phyloP scores from a whole-genome alignment of 2,113 vertebrate species.

The Amphilophus citrinellus region DNA sequence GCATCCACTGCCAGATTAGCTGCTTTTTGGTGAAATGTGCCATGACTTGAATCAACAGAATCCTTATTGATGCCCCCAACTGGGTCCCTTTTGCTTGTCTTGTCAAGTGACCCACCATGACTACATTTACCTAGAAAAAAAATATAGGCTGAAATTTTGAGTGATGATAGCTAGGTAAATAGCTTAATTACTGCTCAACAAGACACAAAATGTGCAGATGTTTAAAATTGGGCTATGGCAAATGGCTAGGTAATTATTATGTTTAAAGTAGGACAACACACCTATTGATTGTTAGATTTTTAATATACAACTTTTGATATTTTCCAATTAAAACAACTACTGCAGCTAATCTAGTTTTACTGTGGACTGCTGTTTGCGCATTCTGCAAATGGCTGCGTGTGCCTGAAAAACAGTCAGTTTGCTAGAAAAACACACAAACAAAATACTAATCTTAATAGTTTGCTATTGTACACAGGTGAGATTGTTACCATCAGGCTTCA shows the following conservation, averaged over 20 bases:
- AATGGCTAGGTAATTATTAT: background rate
- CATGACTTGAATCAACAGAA: conserved; percentile 6
- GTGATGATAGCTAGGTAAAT: fast-evolving
- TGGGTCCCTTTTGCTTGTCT: conserved; percentile 53
- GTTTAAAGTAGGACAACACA: background rate
- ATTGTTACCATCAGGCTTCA: background rate
- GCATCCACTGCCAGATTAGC: conserved; percentile 66
- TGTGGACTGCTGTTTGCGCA: no score
- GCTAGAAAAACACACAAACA: no score
- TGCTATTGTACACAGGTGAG: background rate
- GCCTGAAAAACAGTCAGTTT: no score
- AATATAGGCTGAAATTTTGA: background rate
- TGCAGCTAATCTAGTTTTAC: no score
- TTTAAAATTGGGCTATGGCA: fast-evolving
- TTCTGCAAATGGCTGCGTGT: no score
- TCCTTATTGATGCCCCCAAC: conserved; percentile 77
- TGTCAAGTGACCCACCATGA: conserved; percentile 61
- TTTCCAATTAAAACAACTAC: no score
- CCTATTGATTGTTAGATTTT: fast-evolving
- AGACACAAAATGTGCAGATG: background rate
- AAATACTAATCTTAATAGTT: background rate
- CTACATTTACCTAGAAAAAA: conserved; percentile 72
- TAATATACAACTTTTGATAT: background rate
- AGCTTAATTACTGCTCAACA: background rate
- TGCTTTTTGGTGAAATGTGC: conserved; percentile 62